Conservation (phyloP, 2,797 vertebrate genomes). For the Leontopithecus rosalia region DNA sequence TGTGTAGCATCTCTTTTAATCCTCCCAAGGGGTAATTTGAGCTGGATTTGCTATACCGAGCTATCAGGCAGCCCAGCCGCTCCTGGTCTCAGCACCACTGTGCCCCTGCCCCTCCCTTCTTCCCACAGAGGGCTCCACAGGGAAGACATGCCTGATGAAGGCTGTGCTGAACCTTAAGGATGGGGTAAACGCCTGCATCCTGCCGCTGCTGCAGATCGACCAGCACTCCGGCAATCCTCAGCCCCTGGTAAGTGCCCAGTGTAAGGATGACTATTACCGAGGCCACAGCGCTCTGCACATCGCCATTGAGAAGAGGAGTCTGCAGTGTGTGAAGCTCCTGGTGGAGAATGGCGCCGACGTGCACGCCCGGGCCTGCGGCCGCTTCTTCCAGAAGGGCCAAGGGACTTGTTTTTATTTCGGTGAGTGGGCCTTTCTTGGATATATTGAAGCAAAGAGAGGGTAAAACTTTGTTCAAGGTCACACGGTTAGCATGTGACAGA, state of each 20-base stretch:
- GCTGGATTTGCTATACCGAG: background rate
- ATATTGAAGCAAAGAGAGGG: background rate
- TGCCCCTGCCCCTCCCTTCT: background rate
- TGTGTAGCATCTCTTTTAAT: background rate
- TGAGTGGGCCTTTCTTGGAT: constrained; percentile 80
- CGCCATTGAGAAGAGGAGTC: constrained; percentile 93
- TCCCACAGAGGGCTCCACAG: constrained; percentile 89
- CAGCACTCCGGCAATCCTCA: constrained; percentile 86
- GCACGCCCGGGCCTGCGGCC: constrained; percentile 90
- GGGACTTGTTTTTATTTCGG: constrained; percentile 95
- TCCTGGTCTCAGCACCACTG: background rate
- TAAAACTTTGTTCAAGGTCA: background rate
- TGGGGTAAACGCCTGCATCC: constrained; percentile 89
- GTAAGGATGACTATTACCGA: constrained; percentile 89
- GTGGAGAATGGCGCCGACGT: constrained; percentile 93
- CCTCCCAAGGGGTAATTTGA: background rate
- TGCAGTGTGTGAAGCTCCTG: constrained; percentile 88
- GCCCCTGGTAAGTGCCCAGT: constrained; percentile 89
- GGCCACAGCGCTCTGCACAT: constrained; percentile 96
- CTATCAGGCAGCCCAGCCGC: background rate
- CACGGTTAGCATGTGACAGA: background rate
- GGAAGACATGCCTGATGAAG: constrained; percentile 95
- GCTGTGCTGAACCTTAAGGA: constrained; percentile 92
- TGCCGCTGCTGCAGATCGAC: constrained; percentile 90
- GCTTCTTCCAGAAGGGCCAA: constrained; percentile 91